Base-by-base conservation (phyloP, 2,113 vertebrate genomes). In the Emydocephalus ijimae region DNA sequence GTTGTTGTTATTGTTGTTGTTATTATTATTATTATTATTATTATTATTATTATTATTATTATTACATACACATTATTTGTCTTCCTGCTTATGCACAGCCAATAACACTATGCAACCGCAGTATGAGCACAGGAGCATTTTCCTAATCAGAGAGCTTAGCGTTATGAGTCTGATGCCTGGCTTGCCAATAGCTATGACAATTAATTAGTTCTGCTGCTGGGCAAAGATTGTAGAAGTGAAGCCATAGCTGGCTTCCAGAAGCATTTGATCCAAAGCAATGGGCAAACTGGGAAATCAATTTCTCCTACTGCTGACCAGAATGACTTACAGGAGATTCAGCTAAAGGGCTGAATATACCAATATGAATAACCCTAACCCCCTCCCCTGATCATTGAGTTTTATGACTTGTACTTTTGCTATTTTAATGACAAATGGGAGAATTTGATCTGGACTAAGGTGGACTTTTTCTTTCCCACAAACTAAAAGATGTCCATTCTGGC, bases 181-280 rank as follows among this genome's bases (percentile, higher is more conserved):
- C 34, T 89, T 90, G 89, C 89, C 43, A 6, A 59, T 1, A 61
- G 7, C 45, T 1, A 50, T 89, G 18, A 57, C 15, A 54, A 87
- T 92, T 89, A 91, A 59, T 43, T 93, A 89, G 64, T 91, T 91
- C 85, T 90, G 59, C 74, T 92, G 34, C 24, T 90, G 57, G 85
- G 85, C 29, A 90, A 54, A 34, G 24, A 52, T 74, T 94, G 56
- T 52, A 89, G 74, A 91, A 93, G 54, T 74, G 29, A 50, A 48
- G 20, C 15, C 57, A 54, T 6, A 8, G 0, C 3, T 10, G 5
- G 5, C 0, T 85, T 88, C n/a, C 12, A 45, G 56, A 26, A 90
- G 3, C 48, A 45, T 15, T 50, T 89, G 45, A 91, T 91, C 86
- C 4, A 15, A 85, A 95, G 43, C 24, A 81, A 20, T 23, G 56